Evolutionary conservation across 2,888 invertebrate genomes (phyloP).

Genomic region (Himalopsyche japonica): DNA sequence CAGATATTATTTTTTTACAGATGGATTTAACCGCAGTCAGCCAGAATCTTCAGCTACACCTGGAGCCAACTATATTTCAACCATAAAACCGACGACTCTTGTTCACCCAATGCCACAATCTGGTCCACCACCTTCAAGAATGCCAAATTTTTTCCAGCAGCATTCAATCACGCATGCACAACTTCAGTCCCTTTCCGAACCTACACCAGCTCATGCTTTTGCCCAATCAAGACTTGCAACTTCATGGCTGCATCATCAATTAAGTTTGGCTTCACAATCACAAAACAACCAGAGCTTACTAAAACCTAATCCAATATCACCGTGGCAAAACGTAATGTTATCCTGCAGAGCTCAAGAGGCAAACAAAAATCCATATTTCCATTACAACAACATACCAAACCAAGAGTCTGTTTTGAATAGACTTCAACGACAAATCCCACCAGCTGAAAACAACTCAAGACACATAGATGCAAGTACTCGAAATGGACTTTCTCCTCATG

Average conservation of each 20-base stretch:
- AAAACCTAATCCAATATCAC: constrained; percentile 58
- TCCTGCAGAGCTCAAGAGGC: constrained; percentile 55
- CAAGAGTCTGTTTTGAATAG: constrained; percentile 18
- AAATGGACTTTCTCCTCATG: constrained; percentile 32
- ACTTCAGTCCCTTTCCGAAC: constrained; percentile 34
- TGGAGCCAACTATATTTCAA: constrained; percentile 17
- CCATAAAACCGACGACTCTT: constrained; percentile 20
- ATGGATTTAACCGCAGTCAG: constrained; percentile 29
- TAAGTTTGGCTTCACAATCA: constrained; percentile 58
- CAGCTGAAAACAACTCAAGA: not conserved
- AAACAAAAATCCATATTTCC: constrained; percentile 14
- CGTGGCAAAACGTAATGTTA: constrained; percentile 64
- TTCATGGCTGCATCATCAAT: constrained; percentile 57
- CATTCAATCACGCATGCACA: constrained; percentile 29
- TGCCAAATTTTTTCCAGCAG: constrained; percentile 35
- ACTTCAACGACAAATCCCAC: constrained; percentile 8
- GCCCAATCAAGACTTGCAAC: constrained; percentile 60
- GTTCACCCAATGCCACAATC: constrained; percentile 27
- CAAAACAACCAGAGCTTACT: constrained; percentile 54
- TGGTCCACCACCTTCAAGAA: constrained; percentile 28
- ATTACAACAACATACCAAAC: constrained; percentile 12
- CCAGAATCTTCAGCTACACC: constrained; percentile 33
- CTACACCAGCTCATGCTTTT: constrained; percentile 46
- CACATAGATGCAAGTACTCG: constrained; percentile 2
- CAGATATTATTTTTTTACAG: constrained; percentile 26